A percentile compares a stretch with the other conserved stretches of the same genome.
Conservation (phyloP, 92 coral and sea anemone species). For the Porites rus region DNA sequence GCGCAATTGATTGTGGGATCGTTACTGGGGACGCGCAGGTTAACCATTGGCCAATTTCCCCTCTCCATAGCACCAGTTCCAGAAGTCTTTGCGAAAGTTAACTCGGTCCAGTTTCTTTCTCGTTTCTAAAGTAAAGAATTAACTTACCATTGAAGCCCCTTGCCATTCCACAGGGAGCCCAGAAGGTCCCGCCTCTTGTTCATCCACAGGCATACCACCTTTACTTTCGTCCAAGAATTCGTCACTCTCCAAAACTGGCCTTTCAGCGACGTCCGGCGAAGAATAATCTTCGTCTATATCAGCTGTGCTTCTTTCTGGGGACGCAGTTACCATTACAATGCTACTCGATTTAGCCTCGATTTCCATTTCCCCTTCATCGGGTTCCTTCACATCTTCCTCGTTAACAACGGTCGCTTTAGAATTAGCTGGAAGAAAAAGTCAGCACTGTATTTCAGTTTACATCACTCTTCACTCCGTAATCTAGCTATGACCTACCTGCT, state of each 20-base stretch:
- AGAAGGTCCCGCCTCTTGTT: slow-evolving; percentile 44
- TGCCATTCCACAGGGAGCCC: slow-evolving; percentile 56
- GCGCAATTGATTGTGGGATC: too few species aligned
- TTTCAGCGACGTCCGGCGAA: too few species aligned
- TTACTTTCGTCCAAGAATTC: slow-evolving; percentile 1
- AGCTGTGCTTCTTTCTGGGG: neutral
- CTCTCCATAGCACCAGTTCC: too few species aligned
- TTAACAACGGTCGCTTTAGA: neutral
- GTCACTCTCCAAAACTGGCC: slow-evolving; percentile 1
- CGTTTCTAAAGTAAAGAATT: neutral
- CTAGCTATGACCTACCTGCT: too few species aligned
- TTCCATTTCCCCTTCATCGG: neutral
- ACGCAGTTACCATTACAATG: neutral
- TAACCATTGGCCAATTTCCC: too few species aligned
- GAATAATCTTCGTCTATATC: neutral
- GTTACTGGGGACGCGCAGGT: too few species aligned
- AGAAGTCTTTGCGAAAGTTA: too few species aligned
- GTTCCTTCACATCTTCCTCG: too few species aligned
- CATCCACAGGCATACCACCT: slow-evolving; percentile 16
- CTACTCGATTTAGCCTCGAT: neutral
- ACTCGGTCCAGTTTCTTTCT: too few species aligned
- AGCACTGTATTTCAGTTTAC: neutral
- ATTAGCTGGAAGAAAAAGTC: neutral
- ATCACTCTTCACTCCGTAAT: too few species aligned
- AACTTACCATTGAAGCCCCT: slow-evolving; percentile 42